Conservation (phyloP, 2,888 invertebrate genomes). For the Tetranychus truncatus region DNA sequence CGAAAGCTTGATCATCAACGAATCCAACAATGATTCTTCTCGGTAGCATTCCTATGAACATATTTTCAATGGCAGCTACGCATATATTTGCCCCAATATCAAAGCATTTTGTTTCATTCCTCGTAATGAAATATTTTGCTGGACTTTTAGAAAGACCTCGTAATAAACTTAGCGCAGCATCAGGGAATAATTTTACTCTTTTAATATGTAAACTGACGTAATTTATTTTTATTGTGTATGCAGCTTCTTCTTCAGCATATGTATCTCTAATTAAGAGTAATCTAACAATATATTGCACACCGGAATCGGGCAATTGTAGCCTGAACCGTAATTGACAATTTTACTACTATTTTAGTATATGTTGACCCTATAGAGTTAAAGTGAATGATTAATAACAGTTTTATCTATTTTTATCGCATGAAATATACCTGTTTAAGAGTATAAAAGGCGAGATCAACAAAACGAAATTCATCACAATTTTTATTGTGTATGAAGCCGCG, state of each 20-base stretch:
- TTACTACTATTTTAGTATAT: too few relatives aligned
- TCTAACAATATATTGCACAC: too few relatives aligned
- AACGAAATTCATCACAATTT: too few relatives aligned
- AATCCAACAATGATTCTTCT: background rate
- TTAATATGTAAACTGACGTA: background rate
- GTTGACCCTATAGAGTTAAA: too few relatives aligned
- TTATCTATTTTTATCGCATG: too few relatives aligned
- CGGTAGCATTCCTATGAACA: conserved; percentile 3
- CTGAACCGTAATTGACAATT: too few relatives aligned
- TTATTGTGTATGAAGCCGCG: background rate
- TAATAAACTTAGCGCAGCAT: background rate
- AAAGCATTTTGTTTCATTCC: background rate
- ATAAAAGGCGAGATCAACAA: too few relatives aligned
- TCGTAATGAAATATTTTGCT: background rate
- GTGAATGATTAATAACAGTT: too few relatives aligned
- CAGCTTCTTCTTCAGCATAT: too few relatives aligned
- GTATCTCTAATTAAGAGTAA: too few relatives aligned
- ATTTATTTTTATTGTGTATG: background rate
- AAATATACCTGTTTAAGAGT: too few relatives aligned
- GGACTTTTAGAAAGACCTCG: background rate
- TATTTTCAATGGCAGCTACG: background rate
- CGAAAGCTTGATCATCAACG: background rate
- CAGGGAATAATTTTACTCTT: background rate
- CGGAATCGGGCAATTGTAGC: too few relatives aligned
- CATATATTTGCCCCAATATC: background rate